Base-by-base conservation (phyloP, 2,797 vertebrate genomes). In the Falco concolor region DNA sequence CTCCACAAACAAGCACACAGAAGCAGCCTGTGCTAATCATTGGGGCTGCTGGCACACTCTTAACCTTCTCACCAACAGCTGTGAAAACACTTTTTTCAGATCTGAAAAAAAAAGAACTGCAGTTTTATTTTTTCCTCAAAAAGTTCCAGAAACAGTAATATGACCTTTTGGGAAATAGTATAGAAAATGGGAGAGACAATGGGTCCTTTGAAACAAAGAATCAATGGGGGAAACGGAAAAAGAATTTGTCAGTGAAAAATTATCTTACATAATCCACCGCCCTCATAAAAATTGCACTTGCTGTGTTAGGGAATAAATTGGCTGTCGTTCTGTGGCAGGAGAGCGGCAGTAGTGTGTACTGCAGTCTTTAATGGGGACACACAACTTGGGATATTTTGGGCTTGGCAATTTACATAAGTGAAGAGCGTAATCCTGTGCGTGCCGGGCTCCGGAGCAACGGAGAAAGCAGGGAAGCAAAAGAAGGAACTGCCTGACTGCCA, bases 1-100 rank as follows among this genome's bases (percentile, higher is more conserved):
- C 87, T 75, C 49, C 3, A 5, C 81, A 78, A 93, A 79, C 36
- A 77, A 73, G 50, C 44, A 47, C 47, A 50, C 27, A 78, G 50
- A 81, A 76, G 56, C 78, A 89, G 81, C 64, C 57, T 24, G 61
- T 53, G 24, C 72, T 94, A 69, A 84, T 72, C 69, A 69, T 7
- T 4, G 1, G 56, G 90, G 93, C 76, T 93, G 61, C 47, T 89
- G 86, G 61, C 54, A 84, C 36, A 53, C 47, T 73, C 83, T 86
- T 93, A 92, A 95, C 94, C 87, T 91, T 85, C 83, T 69, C 88
- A 79, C 57, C 72, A 88, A 81, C 93, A 96, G 79, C 96, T 92
- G 75, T 70, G 90, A 92, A 93, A 93, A 90, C n/a, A 57, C 25
- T 82, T 79, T 88, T 64, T 67, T 82, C 64, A 89, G 45, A 77